Conservation (phyloP, 2,113 vertebrate genomes). For the Pomatostomus ruficeps region DNA sequence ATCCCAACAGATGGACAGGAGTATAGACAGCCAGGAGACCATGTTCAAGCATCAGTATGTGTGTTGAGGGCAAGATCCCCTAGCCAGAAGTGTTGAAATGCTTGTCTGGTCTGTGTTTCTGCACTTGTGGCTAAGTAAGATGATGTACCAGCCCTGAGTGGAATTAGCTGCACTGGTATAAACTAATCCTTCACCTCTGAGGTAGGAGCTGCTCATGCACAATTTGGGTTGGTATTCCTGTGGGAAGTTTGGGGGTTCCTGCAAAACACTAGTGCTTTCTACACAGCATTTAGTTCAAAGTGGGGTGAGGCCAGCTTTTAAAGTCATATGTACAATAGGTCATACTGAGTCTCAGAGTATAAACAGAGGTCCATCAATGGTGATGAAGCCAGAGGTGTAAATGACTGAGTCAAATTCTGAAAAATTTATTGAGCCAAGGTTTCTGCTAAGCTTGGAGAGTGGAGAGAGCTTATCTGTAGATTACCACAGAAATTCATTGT, state of each 20-base stretch:
- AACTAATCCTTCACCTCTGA: background rate
- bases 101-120: conserved; percentile 3
- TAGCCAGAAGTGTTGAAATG: conserved; percentile 52
- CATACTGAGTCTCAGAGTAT: background rate
- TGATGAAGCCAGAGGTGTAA: background rate
- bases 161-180: background rate
- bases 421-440: background rate
- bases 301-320: background rate
- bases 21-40: conserved; percentile 67
- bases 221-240: background rate
- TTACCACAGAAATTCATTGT: background rate
- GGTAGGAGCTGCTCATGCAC: background rate
- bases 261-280: background rate
- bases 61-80: conserved; percentile 60
- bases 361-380: background rate
- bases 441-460: background rate
- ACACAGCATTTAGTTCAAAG: background rate
- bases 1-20: conserved; percentile 73
- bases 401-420: background rate
- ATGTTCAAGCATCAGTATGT: conserved; percentile 59
- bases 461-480: background rate
- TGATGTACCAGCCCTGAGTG: background rate
- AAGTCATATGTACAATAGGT: background rate
- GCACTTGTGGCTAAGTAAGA: background rate
- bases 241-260: background rate